phyloP scores from a whole-genome alignment of 2,888 invertebrate genomes.

The Acrobasis suavella region DNA sequence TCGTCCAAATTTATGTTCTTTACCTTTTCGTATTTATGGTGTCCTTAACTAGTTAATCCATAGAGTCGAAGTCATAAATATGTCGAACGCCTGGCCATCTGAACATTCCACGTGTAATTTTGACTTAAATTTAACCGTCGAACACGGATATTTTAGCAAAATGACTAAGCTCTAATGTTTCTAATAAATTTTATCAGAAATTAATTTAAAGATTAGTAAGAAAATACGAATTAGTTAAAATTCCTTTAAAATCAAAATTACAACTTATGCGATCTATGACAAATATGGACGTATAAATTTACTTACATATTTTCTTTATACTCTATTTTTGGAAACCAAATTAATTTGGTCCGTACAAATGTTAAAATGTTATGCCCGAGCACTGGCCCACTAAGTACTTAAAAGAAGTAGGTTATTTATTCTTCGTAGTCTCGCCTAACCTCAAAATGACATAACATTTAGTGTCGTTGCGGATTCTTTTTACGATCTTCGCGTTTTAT shows the following conservation, averaged over 20 bases:
- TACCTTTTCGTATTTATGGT: not conserved
- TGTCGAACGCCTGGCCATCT: conserved; percentile 4
- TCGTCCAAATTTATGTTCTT: conserved; percentile 16
- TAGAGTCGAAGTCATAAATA: conserved; percentile 15
- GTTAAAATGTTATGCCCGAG: too few relatives aligned
- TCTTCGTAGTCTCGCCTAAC: not conserved
- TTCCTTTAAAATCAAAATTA: too few relatives aligned
- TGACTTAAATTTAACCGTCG: not conserved
- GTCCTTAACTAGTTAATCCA: conserved; percentile 10
- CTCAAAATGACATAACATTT: not conserved
- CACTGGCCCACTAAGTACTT: too few relatives aligned
- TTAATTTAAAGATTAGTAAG: too few relatives aligned
- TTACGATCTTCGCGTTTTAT: not conserved
- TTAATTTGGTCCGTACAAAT: too few relatives aligned
- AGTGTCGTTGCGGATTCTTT: not conserved
- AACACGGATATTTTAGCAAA: not conserved
- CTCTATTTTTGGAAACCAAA: too few relatives aligned
- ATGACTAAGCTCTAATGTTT: too few relatives aligned
- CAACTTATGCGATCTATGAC: too few relatives aligned
- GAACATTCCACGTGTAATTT: conserved; percentile 10
- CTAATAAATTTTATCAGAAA: too few relatives aligned
- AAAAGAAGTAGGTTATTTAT: not conserved
- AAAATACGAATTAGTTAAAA: too few relatives aligned
- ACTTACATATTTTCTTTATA: too few relatives aligned
- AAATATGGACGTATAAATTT: too few relatives aligned